phyloP scores from a whole-genome alignment of 2,113 vertebrate genomes.

The Symphodus melops region DNA sequence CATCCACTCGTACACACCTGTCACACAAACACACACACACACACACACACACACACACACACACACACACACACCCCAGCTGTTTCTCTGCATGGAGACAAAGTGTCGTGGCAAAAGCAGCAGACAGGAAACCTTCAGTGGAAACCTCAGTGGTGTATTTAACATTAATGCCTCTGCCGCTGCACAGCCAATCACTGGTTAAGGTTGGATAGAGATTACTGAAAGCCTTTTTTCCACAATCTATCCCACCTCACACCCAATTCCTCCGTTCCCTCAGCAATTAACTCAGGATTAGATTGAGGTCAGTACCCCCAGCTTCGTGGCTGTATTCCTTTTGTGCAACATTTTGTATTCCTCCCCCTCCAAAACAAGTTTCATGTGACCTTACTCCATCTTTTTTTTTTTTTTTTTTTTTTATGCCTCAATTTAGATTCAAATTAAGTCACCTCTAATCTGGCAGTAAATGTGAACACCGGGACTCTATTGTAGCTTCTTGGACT shows the following conservation, averaged over 20 bases:
- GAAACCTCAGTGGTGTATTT: conserved; percentile 34
- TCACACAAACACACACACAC: neutral
- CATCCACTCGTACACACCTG: neutral
- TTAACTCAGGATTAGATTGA: conserved; percentile 75
- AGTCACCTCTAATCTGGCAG: conserved; percentile 52
- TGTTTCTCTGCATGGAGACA: conserved; percentile 41
- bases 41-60: conserved; percentile 17
- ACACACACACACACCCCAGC: conserved; percentile 35
- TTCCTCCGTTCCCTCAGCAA: conserved; percentile 65
- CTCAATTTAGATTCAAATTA: conserved; percentile 67
- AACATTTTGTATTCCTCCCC: conserved; percentile 44
- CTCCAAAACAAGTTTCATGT: conserved; percentile 44
- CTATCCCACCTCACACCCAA: conserved; percentile 15
- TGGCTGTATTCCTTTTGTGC: conserved; percentile 38
- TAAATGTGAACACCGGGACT: conserved; percentile 53
- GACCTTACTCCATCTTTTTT: conserved; percentile 25
- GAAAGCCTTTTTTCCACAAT: conserved; percentile 18
- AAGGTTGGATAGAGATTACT: conserved; percentile 18
- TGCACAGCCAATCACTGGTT: conserved; percentile 6
- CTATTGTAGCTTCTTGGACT: conserved; percentile 35
- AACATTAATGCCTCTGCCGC: conserved; percentile 13
- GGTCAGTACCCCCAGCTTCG: conserved; percentile 62
- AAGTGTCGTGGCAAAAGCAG: conserved; percentile 16
- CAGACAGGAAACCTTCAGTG: conserved; percentile 10
- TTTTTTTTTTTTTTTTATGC: too few species aligned